Percentiles rank a stretch among this genome's conserved stretches.
Conservation (phyloP, 2,113 vertebrate genomes). For the Capra hircus region DNA sequence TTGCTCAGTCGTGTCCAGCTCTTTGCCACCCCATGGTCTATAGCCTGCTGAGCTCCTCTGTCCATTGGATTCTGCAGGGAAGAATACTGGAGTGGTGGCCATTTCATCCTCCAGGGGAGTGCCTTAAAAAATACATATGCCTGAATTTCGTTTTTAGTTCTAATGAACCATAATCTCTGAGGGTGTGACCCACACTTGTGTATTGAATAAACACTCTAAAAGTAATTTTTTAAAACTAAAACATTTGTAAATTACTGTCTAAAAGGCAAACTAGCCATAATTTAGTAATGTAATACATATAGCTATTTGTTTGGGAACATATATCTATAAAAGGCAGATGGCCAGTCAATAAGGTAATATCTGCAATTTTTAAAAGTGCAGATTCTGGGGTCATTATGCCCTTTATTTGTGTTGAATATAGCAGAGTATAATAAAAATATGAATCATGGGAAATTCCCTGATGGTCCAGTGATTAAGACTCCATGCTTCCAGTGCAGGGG, state of each 20-base stretch:
- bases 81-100: background rate
- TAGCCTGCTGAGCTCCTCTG: background rate
- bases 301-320: background rate
- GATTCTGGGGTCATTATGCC: background rate
- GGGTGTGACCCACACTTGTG: background rate
- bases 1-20: background rate
- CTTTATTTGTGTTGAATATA: background rate
- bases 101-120: background rate
- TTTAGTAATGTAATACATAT: background rate
- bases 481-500: background rate
- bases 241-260: background rate
- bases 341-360: background rate
- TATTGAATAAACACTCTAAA: background rate
- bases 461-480: background rate
- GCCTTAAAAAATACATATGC: background rate
- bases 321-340: background rate
- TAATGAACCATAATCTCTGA: background rate
- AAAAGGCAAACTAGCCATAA: background rate
- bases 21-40: background rate
- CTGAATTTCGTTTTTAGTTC: background rate
- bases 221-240: background rate
- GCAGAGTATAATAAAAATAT: background rate
- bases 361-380: background rate
- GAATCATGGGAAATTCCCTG: background rate
- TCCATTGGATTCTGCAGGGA: background rate